Evolutionary conservation across 2,797 vertebrate species (phyloP), one percentile per base, ranked within the genome.

Genomic region (Gadopsis bispinosus): DNA sequence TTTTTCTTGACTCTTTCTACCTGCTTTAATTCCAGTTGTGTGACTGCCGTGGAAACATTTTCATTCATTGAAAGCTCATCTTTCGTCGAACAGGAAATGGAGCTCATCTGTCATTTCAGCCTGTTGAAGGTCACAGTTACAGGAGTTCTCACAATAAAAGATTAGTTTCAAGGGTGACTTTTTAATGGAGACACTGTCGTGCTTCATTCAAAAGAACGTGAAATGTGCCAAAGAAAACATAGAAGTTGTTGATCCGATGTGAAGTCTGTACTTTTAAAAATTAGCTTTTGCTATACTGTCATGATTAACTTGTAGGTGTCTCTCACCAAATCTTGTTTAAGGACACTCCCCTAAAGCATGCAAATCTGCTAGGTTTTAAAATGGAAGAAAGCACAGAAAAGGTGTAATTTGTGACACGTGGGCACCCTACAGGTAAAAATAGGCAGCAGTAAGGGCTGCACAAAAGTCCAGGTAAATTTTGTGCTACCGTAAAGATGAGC

Each of bases 141-240:
- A 26, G 39, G 35, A 74, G 61, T 43, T 59, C n/a, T 77, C 48
- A 31, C 9, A 37, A 62, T 72, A 48, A 80, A 74, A 74, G 37
- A 61, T 58, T 31, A 65, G 39, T 73, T 64, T 0, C 41, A 71
- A 67, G 69, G 39, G 62, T 69, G 4, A 51, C 14, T 69, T 80
- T 81, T 82, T 84, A 81, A 81, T 79, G 60, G 48, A 73, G 66
- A 59, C 45, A 55, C 54, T 55, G 47, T 67, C 51, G 56, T 26
- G 66, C 59, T 75, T 77, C 26, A 26, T 26, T 26, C 26, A 26
- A 26, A 26, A 26, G 26, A 26, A 26, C 26, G 2, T 26, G 26
- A 26, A n/a, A 48, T 55, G 7, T 17, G 60, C 67, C 68, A 81
- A 75, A 50, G 45, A 33, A 67, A 81, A 73, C 43, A 63, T 14